Evolutionary conservation across 1,140 invertebrate species (phyloP), one percentile per base, ranked within the genome.

Genomic region (Phymastichus coffea): DNA sequence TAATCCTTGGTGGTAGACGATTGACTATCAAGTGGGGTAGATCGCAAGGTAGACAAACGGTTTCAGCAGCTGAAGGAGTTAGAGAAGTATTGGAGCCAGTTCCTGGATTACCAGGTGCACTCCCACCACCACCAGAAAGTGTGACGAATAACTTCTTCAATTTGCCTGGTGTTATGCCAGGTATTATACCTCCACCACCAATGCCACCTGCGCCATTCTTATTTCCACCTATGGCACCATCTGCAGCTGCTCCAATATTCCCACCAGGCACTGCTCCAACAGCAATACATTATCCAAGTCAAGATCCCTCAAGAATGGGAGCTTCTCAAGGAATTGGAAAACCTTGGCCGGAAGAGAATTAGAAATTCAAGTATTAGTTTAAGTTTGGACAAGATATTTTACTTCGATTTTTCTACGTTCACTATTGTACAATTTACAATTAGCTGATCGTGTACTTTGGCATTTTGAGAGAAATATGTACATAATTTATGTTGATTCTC

Each of bases 1-100:
- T 99, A 15, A 94, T 95, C 25, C 82, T 97, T 17, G 86, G 89
- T 19, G 93, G 93, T 0, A 83, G 92, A 47, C 84, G 95, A 55
- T 81, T 98, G 0, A 95, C 93, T 8, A 97, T 99, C 30, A 96
- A 98, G 72, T 99, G 97, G 97, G 97, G 97, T 1, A 87, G 92
- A 69, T 93, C 92, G 2, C 93, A 95, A 78, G 93, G 86, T 1
- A 81, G 87, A 53, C 83, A 84, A 57, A 72, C 69, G 7, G 64
- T 74, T 1, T 81, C 80, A 0, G 82, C 84, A 67, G 71, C 79
- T 55, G 71, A 85, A 80, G 65, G 73, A n/a, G 64, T 63, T 40
- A 28, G 74, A 57, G 70, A 85, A 52, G 78, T 82, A 1, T 77
- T 94, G 35, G 92, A 95, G 71, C 91, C 92, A 3, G 91, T 96